Base-by-base conservation (phyloP, 2,797 vertebrate genomes). In the Paedocypris micromegethes region DNA sequence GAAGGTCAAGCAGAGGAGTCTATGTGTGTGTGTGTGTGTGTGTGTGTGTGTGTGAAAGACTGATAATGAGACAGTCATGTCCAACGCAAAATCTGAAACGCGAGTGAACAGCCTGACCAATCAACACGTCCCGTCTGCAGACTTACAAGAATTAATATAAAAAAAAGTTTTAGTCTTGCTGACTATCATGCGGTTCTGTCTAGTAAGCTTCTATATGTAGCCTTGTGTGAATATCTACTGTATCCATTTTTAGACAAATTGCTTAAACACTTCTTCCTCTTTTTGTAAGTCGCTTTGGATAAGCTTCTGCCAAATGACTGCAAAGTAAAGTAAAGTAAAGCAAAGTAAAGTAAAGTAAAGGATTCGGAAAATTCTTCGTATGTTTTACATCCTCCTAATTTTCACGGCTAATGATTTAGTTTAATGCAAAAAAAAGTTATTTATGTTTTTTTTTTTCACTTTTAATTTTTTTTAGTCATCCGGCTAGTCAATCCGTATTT, bases 71-170 rank as follows among this genome's bases (percentile, higher is more conserved):
- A 23, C 23, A 23, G 23, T 55, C 71, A 58, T 45, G 45, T 50
- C 85, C 43, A 39, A 3, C 47, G 43, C n/a, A 47, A 37, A 59
- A 59, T 8, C n/a, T 44, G 84, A 87, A 88, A 87, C 79, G 37
- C 70, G 81, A 88, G 83, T 82, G 80, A 81, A 80, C 77, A 71
- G 72, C 77, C 73, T 67, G 74, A 78, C 76, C 77, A 72, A 58
- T 49, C 51, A 56, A 62, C 70, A 59, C 57, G 72, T 70, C 50
- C 42, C 46, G 40, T 66, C 51, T 41, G 50, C 45, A 56, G 45
- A 69, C 49, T 57, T 57, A n/a, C 3, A 58, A 9, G 3, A 44
- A 44, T 58, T 6, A 4, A 6, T 6, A 54, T 4, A n/a, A 3
- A n/a, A 46, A 2, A 4, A 59, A 47, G 4, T 7, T 1, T 59